These are phyloP conservation scores for Drosophila macrospina DNA, from an alignment of 2,888 invertebrate species.

Conservation along the genomic window DNA sequence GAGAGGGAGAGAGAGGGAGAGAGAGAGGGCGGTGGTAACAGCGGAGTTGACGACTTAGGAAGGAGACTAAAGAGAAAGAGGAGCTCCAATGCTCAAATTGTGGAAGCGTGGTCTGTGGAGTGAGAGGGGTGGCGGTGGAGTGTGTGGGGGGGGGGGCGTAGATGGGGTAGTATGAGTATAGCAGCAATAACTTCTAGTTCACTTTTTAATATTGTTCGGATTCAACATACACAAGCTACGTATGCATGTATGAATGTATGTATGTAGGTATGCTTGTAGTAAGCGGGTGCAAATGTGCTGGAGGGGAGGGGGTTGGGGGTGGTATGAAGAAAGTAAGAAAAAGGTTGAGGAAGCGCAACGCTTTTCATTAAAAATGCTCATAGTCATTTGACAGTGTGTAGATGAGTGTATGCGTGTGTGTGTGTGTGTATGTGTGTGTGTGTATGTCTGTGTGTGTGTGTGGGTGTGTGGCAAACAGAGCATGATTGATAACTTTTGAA, in stretches of 20 bases:
- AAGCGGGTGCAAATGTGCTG: not conserved
- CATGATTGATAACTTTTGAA: constrained; percentile 52
- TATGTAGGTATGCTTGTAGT: no score
- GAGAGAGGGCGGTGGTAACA: constrained; percentile 21
- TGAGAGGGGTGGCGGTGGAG: not conserved
- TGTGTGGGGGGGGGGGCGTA: not conserved
- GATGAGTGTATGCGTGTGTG: constrained; percentile 29
- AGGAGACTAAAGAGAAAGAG: constrained; percentile 4
- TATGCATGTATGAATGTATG: constrained; percentile 8
- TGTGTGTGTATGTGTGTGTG: constrained; percentile 8
- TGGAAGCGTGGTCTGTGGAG: no score
- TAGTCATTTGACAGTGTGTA: constrained; percentile 65
- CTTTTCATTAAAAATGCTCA: constrained; percentile 74
- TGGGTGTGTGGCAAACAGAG: not conserved
- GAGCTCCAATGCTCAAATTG: not conserved
- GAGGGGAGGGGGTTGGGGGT: no score
- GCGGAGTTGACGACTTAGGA: constrained; percentile 12
- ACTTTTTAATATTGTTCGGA: constrained; percentile 75
- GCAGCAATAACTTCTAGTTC: constrained; percentile 78
- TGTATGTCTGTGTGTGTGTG: no score
- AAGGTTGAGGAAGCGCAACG: constrained; percentile 20
- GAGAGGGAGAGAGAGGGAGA: constrained; percentile 9
- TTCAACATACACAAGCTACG: constrained; percentile 44
- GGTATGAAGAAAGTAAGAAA: not conserved
- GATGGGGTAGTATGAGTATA: constrained; percentile 3